Percentiles rank a stretch among this genome's conserved stretches.
Conservation (phyloP, 2,113 vertebrate genomes). For the Nematolebias whitei region DNA sequence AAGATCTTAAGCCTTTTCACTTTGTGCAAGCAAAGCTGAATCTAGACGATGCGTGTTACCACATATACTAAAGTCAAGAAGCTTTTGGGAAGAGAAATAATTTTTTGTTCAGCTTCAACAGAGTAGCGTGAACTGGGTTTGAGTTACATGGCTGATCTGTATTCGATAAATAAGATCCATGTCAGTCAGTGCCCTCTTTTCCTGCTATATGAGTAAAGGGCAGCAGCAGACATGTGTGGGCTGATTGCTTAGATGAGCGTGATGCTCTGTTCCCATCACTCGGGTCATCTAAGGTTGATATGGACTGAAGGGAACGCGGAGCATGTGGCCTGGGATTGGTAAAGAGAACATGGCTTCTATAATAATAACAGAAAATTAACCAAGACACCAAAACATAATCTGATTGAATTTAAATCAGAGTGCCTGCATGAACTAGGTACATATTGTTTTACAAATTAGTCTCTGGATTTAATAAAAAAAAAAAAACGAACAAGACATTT, state of each 20-base stretch:
- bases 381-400: background rate
- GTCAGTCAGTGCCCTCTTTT: slow-evolving; percentile 16
- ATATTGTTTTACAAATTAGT: too few relatives aligned
- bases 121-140: background rate
- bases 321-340: background rate
- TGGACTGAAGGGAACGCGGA: background rate
- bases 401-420: background rate
- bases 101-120: slow-evolving; percentile 19
- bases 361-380: background rate
- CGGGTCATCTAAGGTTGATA: background rate
- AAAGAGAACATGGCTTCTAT: background rate
- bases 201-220: slow-evolving; percentile 25
- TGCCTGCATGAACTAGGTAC: too few relatives aligned
- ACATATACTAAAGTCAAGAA: slow-evolving; percentile 9
- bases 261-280: slow-evolving; percentile 25
- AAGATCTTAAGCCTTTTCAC: slow-evolving; percentile 24
- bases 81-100: background rate
- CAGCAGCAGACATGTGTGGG: slow-evolving; percentile 27
- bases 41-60: slow-evolving; percentile 6
- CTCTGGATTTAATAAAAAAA: too few relatives aligned
- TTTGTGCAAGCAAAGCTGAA: slow-evolving; percentile 12
- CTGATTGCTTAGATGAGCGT: slow-evolving; percentile 38
- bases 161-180: slow-evolving; percentile 15
- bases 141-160: background rate
- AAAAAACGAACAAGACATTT: too few relatives aligned